Conservation (phyloP, 2,113 vertebrate species). For the Protobothrops flavoviridis region DNA sequence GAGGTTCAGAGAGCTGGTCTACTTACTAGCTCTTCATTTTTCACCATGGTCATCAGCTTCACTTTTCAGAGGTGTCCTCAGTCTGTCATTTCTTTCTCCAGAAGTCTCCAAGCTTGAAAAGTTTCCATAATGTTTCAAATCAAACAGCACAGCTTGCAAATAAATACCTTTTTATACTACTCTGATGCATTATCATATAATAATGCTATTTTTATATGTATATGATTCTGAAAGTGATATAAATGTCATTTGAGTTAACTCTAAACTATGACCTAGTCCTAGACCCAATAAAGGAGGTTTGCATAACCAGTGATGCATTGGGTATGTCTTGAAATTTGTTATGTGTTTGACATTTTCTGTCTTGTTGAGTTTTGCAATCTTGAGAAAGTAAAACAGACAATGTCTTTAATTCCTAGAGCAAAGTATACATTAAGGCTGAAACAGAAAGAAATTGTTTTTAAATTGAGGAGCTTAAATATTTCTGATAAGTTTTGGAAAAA, state of each 20-base stretch:
- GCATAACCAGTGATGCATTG: not conserved
- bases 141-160: not conserved
- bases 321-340: not conserved
- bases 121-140: not conserved
- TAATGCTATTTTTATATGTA: not conserved
- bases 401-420: not conserved
- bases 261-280: not conserved
- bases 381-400: not conserved
- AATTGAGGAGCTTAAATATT: not conserved
- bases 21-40: not conserved
- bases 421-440: not conserved
- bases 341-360: not conserved
- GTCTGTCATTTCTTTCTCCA: not conserved
- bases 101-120: not conserved
- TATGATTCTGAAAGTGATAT: not conserved
- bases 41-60: not conserved
- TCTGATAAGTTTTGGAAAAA: not conserved
- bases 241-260: not conserved
- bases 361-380: not conserved
- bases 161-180: not conserved
- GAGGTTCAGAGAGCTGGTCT: not conserved
- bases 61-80: not conserved
- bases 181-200: not conserved
- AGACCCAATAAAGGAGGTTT: not conserved
- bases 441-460: not conserved